Percentiles rank a stretch among this genome's conserved stretches.
These are phyloP conservation scores for Trichogramma dendrolimi DNA, from an alignment of 2,888 invertebrate genomes.

Conservation along the genomic window DNA sequence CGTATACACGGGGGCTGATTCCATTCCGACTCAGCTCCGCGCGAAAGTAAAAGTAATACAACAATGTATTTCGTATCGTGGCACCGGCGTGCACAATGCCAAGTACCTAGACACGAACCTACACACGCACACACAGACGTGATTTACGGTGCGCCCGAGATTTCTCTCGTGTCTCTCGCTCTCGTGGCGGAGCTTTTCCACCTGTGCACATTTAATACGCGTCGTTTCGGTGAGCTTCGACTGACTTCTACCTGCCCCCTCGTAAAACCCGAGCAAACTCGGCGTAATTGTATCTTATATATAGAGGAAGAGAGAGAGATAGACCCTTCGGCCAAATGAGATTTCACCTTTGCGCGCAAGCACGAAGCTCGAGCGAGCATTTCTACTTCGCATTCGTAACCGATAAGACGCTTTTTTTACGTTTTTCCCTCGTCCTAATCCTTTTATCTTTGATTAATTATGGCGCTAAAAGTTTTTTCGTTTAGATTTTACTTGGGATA, in stretches of 20 bases:
- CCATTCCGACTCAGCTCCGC: conserved; percentile 22
- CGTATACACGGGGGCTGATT: conserved; percentile 31
- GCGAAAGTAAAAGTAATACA: conserved; percentile 10
- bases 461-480: no score
- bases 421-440: background rate
- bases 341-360: conserved; percentile 35
- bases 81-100: no score
- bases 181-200: conserved; percentile 18
- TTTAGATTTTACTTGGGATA: no score
- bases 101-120: no score
- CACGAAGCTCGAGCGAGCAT: conserved; percentile 3
- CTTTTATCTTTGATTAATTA: background rate
- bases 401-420: background rate
- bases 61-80: no score
- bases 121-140: conserved; percentile 32
- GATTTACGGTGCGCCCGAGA: conserved; percentile 33
- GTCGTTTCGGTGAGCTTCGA: conserved; percentile 21
- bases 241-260: conserved; percentile 26
- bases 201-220: background rate
- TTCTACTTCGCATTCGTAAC: background rate
- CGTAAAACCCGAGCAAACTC: conserved; percentile 42
- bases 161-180: conserved; percentile 29
- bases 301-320: no score
- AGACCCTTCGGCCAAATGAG: conserved; percentile 39
- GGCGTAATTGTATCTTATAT: conserved; percentile 40